Percentiles rank a stretch among this genome's conserved stretches.
phyloP scores from a whole-genome alignment of 1,140 invertebrate genomes.

The Calephelis nemesis region DNA sequence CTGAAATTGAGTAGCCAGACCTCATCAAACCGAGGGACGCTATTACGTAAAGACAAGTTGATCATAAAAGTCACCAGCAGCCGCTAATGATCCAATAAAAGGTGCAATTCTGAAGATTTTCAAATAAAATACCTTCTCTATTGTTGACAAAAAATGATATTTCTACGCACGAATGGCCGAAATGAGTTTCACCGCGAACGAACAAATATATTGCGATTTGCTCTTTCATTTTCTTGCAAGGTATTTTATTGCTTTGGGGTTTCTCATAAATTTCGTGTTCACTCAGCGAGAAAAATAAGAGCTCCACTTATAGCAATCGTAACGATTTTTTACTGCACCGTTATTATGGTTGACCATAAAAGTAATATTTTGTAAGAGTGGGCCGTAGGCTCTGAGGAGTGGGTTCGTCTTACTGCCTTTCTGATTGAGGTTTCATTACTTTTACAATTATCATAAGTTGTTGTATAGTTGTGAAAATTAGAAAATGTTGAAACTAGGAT shows the following conservation, averaged over 20 bases:
- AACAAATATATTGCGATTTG: constrained; percentile 77
- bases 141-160: constrained; percentile 59
- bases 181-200: constrained; percentile 64
- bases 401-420: not conserved
- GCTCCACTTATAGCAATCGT: constrained; percentile 36
- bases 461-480: too few species aligned
- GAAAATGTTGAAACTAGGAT: too few species aligned
- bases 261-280: constrained; percentile 73
- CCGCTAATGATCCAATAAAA: constrained; percentile 27
- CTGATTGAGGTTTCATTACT: not conserved
- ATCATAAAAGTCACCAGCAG: constrained; percentile 9
- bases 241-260: constrained; percentile 77
- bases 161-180: constrained; percentile 58
- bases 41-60: not conserved
- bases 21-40: not conserved
- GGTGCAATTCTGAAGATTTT: constrained; percentile 29
- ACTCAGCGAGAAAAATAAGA: constrained; percentile 74
- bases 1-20: not conserved
- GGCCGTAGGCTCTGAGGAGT: too few species aligned
- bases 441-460: not conserved
- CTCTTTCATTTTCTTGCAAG: constrained; percentile 76
- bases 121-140: constrained; percentile 21
- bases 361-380: constrained; percentile 5
- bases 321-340: constrained; percentile 19
- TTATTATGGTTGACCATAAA: constrained; percentile 4